These are phyloP conservation scores for Microcebus lehilahytsara DNA, from an alignment of 2,113 vertebrate genomes.

Conservation along the genomic window DNA sequence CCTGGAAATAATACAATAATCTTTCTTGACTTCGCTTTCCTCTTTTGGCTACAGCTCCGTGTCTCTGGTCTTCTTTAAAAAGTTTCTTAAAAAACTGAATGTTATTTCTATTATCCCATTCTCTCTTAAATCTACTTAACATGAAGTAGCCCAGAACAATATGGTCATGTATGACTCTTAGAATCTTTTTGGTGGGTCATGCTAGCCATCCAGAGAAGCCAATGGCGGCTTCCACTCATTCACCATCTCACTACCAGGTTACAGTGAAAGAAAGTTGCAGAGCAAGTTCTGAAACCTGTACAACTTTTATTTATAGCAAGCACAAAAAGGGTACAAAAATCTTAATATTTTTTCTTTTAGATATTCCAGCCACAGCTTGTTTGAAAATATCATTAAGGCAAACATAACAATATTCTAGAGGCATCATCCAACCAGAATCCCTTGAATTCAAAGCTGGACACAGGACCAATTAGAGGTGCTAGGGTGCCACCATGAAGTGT, in stretches of 20 bases:
- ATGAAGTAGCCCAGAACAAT: not conserved
- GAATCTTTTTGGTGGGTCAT: not conserved
- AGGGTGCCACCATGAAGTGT: not conserved
- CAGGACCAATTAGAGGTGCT: not conserved
- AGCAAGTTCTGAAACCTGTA: not conserved
- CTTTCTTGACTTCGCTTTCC: not conserved
- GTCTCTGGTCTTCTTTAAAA: not conserved
- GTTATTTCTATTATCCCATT: not conserved
- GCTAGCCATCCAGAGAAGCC: not conserved
- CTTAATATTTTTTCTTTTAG: not conserved
- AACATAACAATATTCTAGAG: not conserved
- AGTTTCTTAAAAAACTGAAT: not conserved
- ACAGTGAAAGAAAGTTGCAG: not conserved
- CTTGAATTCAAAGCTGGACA: not conserved
- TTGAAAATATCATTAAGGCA: not conserved
- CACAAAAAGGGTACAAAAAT: not conserved
- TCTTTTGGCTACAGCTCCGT: not conserved
- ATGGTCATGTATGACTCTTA: not conserved
- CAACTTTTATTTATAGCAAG: not conserved
- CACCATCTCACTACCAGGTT: not conserved
- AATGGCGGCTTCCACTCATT: not conserved
- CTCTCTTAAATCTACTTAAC: not conserved
- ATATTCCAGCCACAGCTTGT: not conserved
- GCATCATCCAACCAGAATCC: not conserved
- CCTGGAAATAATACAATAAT: not conserved